A percentile compares a stretch with the other conserved stretches of the same genome.
Conservation (phyloP, 1,140 invertebrate genomes). For the Listronotus bonariensis region DNA sequence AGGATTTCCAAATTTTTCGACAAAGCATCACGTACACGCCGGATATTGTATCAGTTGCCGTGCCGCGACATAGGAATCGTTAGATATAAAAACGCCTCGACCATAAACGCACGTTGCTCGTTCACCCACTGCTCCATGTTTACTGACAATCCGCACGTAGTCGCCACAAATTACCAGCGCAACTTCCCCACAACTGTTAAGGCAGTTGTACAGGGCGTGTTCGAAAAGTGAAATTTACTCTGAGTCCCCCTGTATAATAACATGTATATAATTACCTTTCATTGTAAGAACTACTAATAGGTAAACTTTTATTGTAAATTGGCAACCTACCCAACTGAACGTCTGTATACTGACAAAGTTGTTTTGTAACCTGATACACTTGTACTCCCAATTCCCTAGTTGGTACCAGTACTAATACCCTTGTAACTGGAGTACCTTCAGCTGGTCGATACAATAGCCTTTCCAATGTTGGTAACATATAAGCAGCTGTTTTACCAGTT, state of each 20-base stretch:
- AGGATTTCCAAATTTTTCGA: too few relatives aligned
- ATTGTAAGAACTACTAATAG: too few relatives aligned
- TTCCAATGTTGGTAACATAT: slow-evolving; percentile 97
- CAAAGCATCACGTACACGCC: neutral
- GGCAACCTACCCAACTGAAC: slow-evolving; percentile 65
- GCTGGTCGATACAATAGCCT: slow-evolving; percentile 80
- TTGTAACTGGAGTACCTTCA: slow-evolving; percentile 68
- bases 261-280: too few relatives aligned
- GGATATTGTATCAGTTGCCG: too few relatives aligned
- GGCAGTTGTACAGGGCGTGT: too few relatives aligned
- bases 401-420: slow-evolving; percentile 93
- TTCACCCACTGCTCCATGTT: neutral
- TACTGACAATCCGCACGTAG: neutral
- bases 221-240: neutral
- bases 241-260: neutral
- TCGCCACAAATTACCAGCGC: neutral
- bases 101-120: neutral
- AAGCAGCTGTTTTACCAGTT: slow-evolving; percentile 98
- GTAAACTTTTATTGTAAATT: too few relatives aligned
- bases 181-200: too few relatives aligned
- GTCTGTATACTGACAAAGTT: slow-evolving; percentile 85
- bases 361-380: slow-evolving; percentile 91
- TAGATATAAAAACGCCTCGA: neutral
- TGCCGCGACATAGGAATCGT: slow-evolving; percentile 1
- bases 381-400: slow-evolving; percentile 93